phyloP scores from a whole-genome alignment of 37 sponge, comb jelly and placozoan genomes.

The Chondrosia reniformis region DNA sequence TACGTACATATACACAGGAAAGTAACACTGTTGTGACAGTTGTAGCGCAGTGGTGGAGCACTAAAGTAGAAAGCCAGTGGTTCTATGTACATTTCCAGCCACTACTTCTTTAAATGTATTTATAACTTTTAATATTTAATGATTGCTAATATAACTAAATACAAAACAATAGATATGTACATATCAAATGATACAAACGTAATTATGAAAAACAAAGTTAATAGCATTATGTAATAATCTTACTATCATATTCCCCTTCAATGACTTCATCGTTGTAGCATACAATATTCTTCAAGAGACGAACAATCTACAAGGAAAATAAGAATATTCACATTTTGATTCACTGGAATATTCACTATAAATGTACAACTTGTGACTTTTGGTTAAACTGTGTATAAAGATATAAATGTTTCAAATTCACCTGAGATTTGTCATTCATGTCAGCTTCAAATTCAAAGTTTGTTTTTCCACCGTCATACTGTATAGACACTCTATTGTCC shows the following conservation, averaged over 20 bases:
- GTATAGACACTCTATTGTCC: background rate
- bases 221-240: too few relatives aligned
- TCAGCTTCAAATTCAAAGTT: slow-evolving; percentile 17
- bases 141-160: too few relatives aligned
- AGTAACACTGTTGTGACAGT: too few relatives aligned
- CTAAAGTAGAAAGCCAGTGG: too few relatives aligned
- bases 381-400: background rate
- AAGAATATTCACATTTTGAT: background rate
- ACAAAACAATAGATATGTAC: too few relatives aligned
- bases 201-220: too few relatives aligned
- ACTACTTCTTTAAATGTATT: too few relatives aligned
- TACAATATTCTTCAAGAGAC: background rate
- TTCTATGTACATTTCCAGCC: too few relatives aligned
- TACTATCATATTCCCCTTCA: background rate
- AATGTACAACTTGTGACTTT: background rate
- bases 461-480: background rate
- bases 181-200: too few relatives aligned
- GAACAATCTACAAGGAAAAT: background rate
- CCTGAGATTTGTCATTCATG: slow-evolving; percentile 13
- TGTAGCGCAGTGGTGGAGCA: too few relatives aligned
- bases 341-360: background rate
- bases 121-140: too few relatives aligned
- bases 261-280: background rate
- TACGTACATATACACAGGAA: too few relatives aligned
- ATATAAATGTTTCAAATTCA: background rate